Base-by-base conservation (phyloP, 2,113 vertebrate genomes). In the Pan troglodytes region DNA sequence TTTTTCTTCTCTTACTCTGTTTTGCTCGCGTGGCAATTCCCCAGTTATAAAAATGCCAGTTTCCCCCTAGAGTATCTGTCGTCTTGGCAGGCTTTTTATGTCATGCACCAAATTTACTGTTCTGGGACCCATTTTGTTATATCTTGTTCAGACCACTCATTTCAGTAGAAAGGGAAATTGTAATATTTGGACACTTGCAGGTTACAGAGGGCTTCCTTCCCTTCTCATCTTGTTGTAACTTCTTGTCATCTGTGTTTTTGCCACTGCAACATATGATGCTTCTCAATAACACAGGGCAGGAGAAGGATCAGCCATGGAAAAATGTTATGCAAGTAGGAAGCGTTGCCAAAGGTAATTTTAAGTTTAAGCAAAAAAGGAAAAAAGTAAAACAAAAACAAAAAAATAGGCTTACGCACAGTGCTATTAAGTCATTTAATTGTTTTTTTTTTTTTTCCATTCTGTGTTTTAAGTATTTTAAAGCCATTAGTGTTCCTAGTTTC, bases 401-500 rank as follows among this genome's bases (percentile, higher is more conserved):
- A 55, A 35, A 17, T 68, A 50, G n/a, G 52, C 17, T 18, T 67
- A 43, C 16, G 35, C 20, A n/a, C 6, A 50, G 48, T 57, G 8
- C 8, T 78, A 8, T 55, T 70, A 68, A 68, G 23, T 59, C 20
- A 8, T 35, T 88, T 72, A 90, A 57, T 48, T 80, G 18, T 72
- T 48, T 13, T 3, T 18, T 79, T 11, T 76, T 35, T 76, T 68
- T 18, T 75, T 70, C 35, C 55, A 25, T 32, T 20, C 43, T 52
- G 2, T 64, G 45, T 22, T 38, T 92, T 97, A 93, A 61, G 18
- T 84, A 88, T 97, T 96, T 95, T 88, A 70, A 91, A 88, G 52
- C 32, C 78, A 70, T 72, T 86, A 86, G 3, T 94, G 32, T 88
- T 94, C 5, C 50, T 57, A 83, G 35, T 87, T 95, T 97, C 70